Evolutionary conservation across 2,888 invertebrate species (phyloP).

Genomic region (Ochropleura leucogaster): DNA sequence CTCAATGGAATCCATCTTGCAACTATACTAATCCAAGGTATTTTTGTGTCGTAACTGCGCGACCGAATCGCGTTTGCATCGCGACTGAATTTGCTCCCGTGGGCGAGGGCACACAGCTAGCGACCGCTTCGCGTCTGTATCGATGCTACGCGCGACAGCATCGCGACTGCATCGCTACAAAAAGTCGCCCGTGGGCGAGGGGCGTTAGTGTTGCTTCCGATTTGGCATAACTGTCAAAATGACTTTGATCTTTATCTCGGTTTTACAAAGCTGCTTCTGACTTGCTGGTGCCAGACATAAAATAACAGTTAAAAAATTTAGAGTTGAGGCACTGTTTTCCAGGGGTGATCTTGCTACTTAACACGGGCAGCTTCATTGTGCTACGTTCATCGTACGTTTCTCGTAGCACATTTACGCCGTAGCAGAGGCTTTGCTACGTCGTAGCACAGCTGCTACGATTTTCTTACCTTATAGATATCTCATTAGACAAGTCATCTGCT

Average conservation of each 20-base stretch:
- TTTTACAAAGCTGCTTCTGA: neutral
- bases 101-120: too few relatives aligned
- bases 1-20: too few relatives aligned
- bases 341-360: neutral
- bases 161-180: too few relatives aligned
- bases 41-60: too few relatives aligned
- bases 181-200: too few relatives aligned
- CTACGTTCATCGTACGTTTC: neutral
- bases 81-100: too few relatives aligned
- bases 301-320: neutral
- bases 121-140: too few relatives aligned
- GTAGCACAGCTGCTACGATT: conserved; percentile 12
- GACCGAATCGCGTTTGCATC: too few relatives aligned
- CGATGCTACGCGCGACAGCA: too few relatives aligned
- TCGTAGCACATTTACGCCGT: conserved; percentile 25
- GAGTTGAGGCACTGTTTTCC: neutral
- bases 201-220: too few relatives aligned
- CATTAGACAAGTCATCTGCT: too few relatives aligned
- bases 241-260: neutral
- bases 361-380: neutral
- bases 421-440: conserved; percentile 28
- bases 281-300: neutral
- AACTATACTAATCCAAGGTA: too few relatives aligned
- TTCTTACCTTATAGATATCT: neutral
- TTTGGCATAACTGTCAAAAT: neutral